Conservation (phyloP, 2,888 invertebrate genomes). For the Volucella bombylans region DNA sequence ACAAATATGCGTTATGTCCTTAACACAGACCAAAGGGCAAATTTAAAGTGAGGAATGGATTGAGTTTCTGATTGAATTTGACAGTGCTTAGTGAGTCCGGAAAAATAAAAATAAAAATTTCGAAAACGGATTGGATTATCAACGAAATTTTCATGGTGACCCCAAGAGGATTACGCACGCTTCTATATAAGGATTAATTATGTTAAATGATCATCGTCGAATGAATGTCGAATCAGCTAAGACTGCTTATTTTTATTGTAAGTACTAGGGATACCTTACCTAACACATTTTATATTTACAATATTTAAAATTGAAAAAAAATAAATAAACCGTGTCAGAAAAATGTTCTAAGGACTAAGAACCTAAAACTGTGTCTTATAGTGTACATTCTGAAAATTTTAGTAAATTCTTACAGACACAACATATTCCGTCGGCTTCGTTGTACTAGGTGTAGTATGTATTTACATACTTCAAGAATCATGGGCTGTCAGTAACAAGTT, state of each 20-base stretch:
- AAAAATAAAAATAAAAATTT: not conserved
- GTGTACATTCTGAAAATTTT: too few species aligned
- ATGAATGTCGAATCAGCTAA: conserved; percentile 83
- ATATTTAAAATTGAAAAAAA: too few species aligned
- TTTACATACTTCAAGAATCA: too few species aligned
- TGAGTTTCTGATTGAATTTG: conserved; percentile 13
- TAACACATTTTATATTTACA: not conserved
- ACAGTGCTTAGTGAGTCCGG: not conserved
- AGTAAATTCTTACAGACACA: too few species aligned
- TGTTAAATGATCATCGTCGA: conserved; percentile 81
- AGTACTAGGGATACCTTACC: conserved; percentile 74
- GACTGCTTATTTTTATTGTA: conserved; percentile 82
- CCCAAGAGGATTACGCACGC: conserved; percentile 61
- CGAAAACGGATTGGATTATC: conserved; percentile 27
- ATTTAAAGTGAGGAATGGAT: conserved; percentile 14
- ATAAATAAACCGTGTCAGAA: too few species aligned
- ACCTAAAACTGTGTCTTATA: too few species aligned
- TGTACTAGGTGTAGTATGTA: too few species aligned
- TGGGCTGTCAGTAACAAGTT: too few species aligned
- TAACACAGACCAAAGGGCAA: conserved; percentile 15
- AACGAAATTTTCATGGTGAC: conserved; percentile 62
- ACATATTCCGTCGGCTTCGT: too few species aligned
- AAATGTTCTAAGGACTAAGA: too few species aligned
- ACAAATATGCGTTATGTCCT: conserved; percentile 27
- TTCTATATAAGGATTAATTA: conserved; percentile 79